Evolutionary conservation across 2,113 vertebrate genomes (phyloP).

Genomic region (Marmota monax): DNA sequence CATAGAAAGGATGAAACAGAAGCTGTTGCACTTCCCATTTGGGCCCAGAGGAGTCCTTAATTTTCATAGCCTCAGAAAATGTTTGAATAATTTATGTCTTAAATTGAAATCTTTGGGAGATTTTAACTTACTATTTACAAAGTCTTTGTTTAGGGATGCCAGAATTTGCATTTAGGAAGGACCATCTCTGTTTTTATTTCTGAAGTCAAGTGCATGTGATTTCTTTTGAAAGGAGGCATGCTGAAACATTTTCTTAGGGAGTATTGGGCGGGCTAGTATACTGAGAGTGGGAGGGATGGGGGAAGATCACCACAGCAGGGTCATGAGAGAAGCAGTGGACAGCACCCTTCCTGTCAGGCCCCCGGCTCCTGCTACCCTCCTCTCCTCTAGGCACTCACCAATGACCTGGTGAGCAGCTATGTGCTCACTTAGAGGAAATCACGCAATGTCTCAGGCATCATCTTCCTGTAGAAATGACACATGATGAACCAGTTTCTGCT

Average conservation of each 20-base stretch:
- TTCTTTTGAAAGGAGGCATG: background rate
- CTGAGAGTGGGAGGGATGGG: background rate
- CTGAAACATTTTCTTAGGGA: background rate
- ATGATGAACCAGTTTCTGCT: conserved; percentile 40
- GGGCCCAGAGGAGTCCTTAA: background rate
- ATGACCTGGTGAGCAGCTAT: conserved; percentile 16
- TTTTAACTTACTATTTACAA: background rate
- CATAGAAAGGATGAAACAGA: background rate
- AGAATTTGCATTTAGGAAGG: conserved; percentile 26
- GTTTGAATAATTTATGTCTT: conserved; percentile 1
- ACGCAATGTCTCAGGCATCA: background rate
- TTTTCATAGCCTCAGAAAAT: background rate
- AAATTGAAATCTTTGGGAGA: conserved; percentile 16
- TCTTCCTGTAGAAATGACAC: conserved; percentile 46
- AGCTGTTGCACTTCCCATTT: background rate
- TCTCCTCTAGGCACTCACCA: background rate
- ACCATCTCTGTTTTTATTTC: background rate
- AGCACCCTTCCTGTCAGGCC: fast-evolving
- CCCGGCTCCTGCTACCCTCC: background rate
- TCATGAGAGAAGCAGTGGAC: fast-evolving
- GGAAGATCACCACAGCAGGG: background rate
- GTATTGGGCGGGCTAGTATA: background rate
- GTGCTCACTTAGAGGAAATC: conserved; percentile 27
- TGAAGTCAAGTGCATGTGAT: background rate
- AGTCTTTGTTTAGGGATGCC: background rate